Percentiles rank a stretch among this genome's conserved stretches.
Conservation (phyloP, 2,888 invertebrate species). For the Ormia ochracea region DNA sequence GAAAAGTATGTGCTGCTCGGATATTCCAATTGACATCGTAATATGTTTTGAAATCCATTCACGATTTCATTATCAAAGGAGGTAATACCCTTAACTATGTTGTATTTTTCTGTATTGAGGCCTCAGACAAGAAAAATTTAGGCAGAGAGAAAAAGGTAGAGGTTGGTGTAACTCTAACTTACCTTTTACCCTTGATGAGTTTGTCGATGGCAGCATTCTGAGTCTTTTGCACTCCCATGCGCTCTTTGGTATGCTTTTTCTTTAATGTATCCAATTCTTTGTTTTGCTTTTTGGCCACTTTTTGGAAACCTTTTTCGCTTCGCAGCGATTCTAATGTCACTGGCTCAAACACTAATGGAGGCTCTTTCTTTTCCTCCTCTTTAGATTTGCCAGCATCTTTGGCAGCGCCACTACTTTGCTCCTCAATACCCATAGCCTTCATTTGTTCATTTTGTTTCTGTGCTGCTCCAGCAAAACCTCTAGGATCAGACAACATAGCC, state of each 20-base stretch:
- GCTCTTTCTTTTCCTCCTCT: slow-evolving; percentile 86
- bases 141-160: background rate
- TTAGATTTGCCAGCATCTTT: slow-evolving; percentile 83
- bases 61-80: no score
- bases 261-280: slow-evolving; percentile 95
- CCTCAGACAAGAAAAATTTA: no score
- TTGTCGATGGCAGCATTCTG: slow-evolving; percentile 95
- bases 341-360: slow-evolving; percentile 89
- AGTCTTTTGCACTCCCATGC: slow-evolving; percentile 90
- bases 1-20: no score
- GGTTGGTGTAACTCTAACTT: slow-evolving; percentile 71
- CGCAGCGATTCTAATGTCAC: slow-evolving; percentile 92
- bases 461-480: slow-evolving; percentile 92
- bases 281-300: slow-evolving; percentile 95
- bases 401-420: slow-evolving; percentile 81
- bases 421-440: slow-evolving; percentile 96
- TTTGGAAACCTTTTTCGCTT: slow-evolving; percentile 93
- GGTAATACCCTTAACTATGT: no score
- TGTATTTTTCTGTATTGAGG: no score
- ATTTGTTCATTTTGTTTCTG: slow-evolving; percentile 93
- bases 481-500: slow-evolving; percentile 96
- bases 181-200: slow-evolving; percentile 95
- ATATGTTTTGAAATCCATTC: no score
- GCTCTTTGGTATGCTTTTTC: slow-evolving; percentile 95
- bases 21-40: no score